Percentiles rank a stretch among this genome's conserved stretches.
phyloP scores from a whole-genome alignment of 1,140 invertebrate genomes.

The Globodera rostochiensis region DNA sequence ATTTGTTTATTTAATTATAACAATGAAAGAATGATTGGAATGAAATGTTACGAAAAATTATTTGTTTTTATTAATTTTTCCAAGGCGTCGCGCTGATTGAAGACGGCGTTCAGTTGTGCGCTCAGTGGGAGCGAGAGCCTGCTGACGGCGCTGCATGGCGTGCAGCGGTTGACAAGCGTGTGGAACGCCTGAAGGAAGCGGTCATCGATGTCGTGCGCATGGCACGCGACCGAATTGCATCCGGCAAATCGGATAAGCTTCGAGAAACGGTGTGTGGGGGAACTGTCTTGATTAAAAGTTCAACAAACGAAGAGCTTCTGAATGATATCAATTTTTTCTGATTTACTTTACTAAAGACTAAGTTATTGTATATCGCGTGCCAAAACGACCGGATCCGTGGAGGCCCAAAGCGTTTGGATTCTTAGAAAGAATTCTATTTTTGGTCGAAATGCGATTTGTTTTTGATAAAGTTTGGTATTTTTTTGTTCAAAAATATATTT shows the following conservation, averaged over 20 bases:
- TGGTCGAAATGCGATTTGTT: too few species aligned
- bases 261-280: conserved; percentile 22
- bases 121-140: conserved; percentile 12
- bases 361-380: too few species aligned
- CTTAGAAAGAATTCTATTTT: too few species aligned
- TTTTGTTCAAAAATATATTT: too few species aligned
- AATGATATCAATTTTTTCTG: too few species aligned
- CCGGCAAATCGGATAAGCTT: conserved; percentile 38
- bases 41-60: conserved; percentile 31
- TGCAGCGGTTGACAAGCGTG: conserved; percentile 28
- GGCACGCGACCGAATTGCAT: conserved; percentile 42
- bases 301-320: too few species aligned
- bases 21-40: not conserved
- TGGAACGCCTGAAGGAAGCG: conserved; percentile 46
- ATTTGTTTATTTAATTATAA: not conserved
- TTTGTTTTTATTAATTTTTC: not conserved
- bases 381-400: too few species aligned
- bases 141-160: not conserved
- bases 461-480: too few species aligned
- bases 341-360: too few species aligned
- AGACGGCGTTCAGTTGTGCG: conserved; percentile 49
- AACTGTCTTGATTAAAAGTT: too few species aligned
- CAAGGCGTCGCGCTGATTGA: conserved; percentile 47
- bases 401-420: too few species aligned
- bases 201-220: conserved; percentile 54